phyloP scores from a whole-genome alignment of 2,797 vertebrate genomes.

The Acridotheres tristis region DNA sequence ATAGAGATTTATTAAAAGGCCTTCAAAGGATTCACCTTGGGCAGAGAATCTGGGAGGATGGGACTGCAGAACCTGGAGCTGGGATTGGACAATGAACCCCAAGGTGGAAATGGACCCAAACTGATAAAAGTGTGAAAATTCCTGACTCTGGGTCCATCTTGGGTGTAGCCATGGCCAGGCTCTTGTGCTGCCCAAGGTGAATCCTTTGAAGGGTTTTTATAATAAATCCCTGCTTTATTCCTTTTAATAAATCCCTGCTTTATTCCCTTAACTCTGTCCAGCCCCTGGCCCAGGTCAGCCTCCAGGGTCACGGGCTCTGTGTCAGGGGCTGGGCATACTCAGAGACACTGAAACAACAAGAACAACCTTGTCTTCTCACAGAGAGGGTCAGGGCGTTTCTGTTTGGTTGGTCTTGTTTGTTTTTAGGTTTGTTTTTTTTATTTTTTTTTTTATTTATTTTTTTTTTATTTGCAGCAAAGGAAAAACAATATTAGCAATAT shows the following conservation, averaged over 20 bases:
- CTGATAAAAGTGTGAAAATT: rapidly evolving
- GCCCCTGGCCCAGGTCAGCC: no score
- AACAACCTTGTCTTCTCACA: neutral
- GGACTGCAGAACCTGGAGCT: no score
- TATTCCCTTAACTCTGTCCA: neutral
- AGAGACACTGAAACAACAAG: rapidly evolving
- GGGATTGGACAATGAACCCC: no score
- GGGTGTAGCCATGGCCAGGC: rapidly evolving
- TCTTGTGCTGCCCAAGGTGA: neutral
- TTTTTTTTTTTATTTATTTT: no score
- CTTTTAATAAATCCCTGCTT: neutral
- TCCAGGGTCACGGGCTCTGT: no score
- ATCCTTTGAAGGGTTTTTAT: neutral
- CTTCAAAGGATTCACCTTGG: no score
- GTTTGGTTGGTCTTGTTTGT: neutral
- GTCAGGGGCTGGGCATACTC: neutral
- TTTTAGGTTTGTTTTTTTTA: no score
- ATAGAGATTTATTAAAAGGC: no score
- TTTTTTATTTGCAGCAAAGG: neutral
- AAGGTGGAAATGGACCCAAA: rapidly evolving
- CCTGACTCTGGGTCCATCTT: rapidly evolving
- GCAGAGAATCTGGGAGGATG: no score
- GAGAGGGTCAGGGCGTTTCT: rapidly evolving
- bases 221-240: neutral
- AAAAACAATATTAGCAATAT: neutral